Evolutionary conservation across 2,797 vertebrate species (phyloP), one percentile per base, ranked within the genome.

Genomic region (Anguilla megastoma): DNA sequence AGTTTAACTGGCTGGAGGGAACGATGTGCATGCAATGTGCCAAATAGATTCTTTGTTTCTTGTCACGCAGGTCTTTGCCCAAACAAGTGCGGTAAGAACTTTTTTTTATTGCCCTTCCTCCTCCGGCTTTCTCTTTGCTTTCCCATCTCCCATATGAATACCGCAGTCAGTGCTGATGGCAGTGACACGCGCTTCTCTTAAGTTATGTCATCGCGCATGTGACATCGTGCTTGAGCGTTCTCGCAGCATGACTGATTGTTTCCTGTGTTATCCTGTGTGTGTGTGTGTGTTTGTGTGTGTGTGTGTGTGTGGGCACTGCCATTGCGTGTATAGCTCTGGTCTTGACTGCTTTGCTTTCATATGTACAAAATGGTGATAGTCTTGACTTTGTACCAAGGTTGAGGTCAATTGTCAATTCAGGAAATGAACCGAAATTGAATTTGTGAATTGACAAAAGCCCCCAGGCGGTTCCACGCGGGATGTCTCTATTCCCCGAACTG

Each of bases 21-120:
- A 86, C 36, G 36, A 41, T 41, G 36, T 36, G 88, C 89, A 24
- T 80, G 1, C 41, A 52, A 41, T 5, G 7, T 58, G 89, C 48
- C 74, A 10, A 80, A 87, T 21, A 66, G 88, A 84, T 41, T 41
- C 89, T n/a, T 92, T 90, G 50, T 91, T 80, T 93, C 66, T 87
- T 88, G 85, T 87, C 87, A 74, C 21, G 45, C 88, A 96, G 96
- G 93, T 90, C 86, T 96, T 86, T 96, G 96, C 90, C 96, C 95
- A 33, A 96, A 96, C 93, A 92, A 89, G 84, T 97, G 96, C 84
- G 95, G 95, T 96, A 91, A 94, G 94, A 33, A 45, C 18, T 21
- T 30, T 76, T 83, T 69, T 12, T 79, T 33, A 45, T 21, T 14
- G 48, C 18, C 0, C 21, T 14, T 24, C 24, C 30, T 9, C 16